Evolutionary conservation across 2,113 vertebrate genomes (phyloP).

Genomic region (Merops nubicus): DNA sequence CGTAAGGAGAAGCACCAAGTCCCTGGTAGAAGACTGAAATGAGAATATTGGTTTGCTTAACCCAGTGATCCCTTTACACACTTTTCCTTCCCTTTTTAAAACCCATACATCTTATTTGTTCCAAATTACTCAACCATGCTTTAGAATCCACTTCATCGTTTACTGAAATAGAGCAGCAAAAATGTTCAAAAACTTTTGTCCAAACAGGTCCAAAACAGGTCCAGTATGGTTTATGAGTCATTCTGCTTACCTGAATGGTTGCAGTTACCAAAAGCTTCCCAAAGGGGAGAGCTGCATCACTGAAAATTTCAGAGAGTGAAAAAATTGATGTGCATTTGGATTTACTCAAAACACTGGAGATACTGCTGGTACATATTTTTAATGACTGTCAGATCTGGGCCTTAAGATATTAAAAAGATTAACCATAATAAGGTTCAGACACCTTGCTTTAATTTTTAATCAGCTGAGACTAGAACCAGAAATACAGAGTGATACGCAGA

Average conservation of each 20-base stretch:
- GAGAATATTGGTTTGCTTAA: background rate
- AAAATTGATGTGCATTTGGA: background rate
- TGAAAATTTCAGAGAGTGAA: background rate
- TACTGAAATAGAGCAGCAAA: background rate
- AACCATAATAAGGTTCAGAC: conserved; percentile 41
- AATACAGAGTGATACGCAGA: background rate
- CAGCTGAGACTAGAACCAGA: conserved; percentile 27
- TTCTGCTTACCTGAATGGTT: background rate
- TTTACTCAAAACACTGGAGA: background rate
- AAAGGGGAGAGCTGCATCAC: background rate
- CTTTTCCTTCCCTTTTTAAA: background rate
- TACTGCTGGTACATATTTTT: conserved; percentile 2
- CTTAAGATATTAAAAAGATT: conserved; percentile 46
- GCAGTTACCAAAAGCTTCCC: background rate
- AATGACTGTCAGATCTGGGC: background rate
- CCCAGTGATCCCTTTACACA: background rate
- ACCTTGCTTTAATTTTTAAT: background rate
- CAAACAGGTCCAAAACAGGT: too few species aligned
- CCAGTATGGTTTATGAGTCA: too few species aligned
- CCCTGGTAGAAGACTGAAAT: background rate
- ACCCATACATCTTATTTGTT: background rate
- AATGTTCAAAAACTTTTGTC: rapidly evolving
- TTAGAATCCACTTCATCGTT: background rate
- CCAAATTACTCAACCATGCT: background rate
- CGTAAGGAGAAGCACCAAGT: background rate